Percentiles rank a stretch among this genome's conserved stretches.
These are phyloP conservation scores for Nasua narica DNA, from an alignment of 2,797 vertebrate genomes.

Conservation along the genomic window DNA sequence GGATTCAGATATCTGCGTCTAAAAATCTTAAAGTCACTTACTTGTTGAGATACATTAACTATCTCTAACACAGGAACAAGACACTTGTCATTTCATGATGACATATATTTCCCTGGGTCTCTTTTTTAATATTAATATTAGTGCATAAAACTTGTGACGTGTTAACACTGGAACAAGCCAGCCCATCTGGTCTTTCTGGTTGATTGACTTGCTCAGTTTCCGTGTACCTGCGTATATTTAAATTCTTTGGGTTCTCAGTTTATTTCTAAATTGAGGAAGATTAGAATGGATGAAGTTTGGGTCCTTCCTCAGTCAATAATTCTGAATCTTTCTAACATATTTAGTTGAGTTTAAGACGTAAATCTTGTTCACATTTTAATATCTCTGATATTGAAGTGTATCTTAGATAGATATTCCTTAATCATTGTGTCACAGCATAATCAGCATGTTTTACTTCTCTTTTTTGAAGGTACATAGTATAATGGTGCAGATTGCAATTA, in stretches of 20 bases:
- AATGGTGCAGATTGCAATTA: not conserved
- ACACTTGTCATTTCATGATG: slow-evolving; percentile 31
- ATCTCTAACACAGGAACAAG: not conserved
- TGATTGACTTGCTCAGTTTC: not conserved
- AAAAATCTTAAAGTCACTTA: not conserved
- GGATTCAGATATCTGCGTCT: not conserved
- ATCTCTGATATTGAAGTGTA: not conserved
- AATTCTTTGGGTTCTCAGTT: not conserved
- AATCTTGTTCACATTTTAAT: not conserved
- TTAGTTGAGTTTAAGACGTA: not conserved
- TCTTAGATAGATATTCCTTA: not conserved
- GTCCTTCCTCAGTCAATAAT: not conserved
- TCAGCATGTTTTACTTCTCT: not conserved
- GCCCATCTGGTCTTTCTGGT: not conserved
- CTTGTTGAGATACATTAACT: slow-evolving; percentile 17
- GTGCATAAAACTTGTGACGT: slow-evolving; percentile 25
- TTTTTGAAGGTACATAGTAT: not conserved
- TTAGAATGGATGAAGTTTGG: not conserved
- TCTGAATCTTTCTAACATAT: not conserved
- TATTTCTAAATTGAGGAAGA: slow-evolving; percentile 8
- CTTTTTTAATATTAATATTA: slow-evolving; percentile 35
- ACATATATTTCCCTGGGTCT: not conserved
- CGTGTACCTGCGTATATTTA: not conserved
- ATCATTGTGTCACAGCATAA: not conserved
- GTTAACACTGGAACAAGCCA: not conserved